A percentile compares a stretch with the other conserved stretches of the same genome.
These are phyloP conservation scores for Drosophila mimetica DNA, from an alignment of 2,888 invertebrate genomes.

Conservation along the genomic window DNA sequence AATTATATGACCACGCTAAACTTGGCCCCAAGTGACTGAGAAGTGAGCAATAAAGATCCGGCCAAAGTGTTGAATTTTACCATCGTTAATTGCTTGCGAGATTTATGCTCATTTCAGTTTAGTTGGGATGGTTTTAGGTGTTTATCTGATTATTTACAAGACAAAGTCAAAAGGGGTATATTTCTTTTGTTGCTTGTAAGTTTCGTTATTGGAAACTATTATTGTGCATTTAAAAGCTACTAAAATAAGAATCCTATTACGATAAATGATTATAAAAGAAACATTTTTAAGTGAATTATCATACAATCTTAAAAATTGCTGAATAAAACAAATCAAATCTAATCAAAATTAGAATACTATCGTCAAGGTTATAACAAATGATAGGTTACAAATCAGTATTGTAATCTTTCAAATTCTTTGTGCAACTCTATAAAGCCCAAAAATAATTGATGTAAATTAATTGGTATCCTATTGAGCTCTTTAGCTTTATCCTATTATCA, in stretches of 20 bases:
- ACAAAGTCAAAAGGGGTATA: background rate
- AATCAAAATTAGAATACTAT: background rate
- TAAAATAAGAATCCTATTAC: too few species aligned
- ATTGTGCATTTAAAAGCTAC: background rate
- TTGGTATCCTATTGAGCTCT: background rate
- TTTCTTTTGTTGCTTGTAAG: background rate
- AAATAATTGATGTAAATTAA: background rate
- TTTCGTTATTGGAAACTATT: too few species aligned
- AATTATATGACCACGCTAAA: conserved; percentile 22
- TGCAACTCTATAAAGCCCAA: background rate
- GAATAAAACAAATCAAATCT: too few species aligned
- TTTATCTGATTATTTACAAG: background rate
- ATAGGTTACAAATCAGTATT: too few species aligned
- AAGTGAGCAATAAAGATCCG: conserved; percentile 8
- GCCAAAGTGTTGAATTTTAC: conserved; percentile 20
- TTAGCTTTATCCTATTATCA: background rate
- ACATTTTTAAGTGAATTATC: background rate
- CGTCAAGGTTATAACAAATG: background rate
- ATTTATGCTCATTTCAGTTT: background rate
- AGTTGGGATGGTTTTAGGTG: background rate
- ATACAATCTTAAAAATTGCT: background rate
- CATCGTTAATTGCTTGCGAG: background rate
- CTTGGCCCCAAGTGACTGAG: conserved; percentile 1
- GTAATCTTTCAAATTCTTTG: too few species aligned
- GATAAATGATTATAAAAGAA: too few species aligned